Percentiles rank a stretch among this genome's conserved stretches.
These are phyloP conservation scores for Gandaritis pyraliata DNA, from an alignment of 2,888 invertebrate species.

Conservation along the genomic window DNA sequence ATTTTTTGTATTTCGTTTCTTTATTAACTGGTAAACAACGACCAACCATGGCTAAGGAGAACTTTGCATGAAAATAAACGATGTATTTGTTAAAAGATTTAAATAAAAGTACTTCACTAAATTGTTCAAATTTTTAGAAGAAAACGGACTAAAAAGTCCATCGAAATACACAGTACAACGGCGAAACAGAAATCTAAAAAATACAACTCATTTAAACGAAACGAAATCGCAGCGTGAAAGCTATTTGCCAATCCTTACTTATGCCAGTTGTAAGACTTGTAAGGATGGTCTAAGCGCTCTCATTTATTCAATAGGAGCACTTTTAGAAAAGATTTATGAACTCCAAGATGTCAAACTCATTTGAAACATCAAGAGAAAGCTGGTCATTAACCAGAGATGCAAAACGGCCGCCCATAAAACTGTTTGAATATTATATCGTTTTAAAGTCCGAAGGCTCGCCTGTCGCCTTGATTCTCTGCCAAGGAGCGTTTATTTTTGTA, in stretches of 20 bases:
- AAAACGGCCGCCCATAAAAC: constrained; percentile 70
- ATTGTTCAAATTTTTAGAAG: too few species aligned
- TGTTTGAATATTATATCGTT: constrained; percentile 61
- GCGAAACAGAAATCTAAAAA: not conserved
- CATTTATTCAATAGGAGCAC: constrained; percentile 3
- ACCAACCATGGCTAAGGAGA: too few species aligned
- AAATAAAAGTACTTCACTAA: too few species aligned
- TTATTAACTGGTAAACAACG: not conserved
- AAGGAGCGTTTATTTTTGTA: constrained; percentile 83
- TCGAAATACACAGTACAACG: not conserved
- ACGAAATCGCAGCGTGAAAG: constrained; percentile 20
- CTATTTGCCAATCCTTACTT: constrained; percentile 3
- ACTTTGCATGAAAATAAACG: too few species aligned
- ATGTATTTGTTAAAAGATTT: too few species aligned
- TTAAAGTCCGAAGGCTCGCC: constrained; percentile 76
- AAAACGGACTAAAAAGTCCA: not conserved
- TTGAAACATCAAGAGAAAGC: constrained; percentile 28
- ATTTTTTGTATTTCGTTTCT: not conserved
- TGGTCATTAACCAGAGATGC: constrained; percentile 34
- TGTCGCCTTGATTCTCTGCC: constrained; percentile 81
- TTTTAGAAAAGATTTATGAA: constrained; percentile 12
- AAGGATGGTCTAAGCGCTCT: constrained; percentile 7
- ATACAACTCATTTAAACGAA: not conserved
- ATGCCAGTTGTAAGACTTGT: constrained; percentile 5
- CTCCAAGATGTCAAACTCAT: constrained; percentile 17